Evolutionary conservation across 35 echinoderm and acorn worm species (phyloP).

Genomic region (Chiridota heheva): DNA sequence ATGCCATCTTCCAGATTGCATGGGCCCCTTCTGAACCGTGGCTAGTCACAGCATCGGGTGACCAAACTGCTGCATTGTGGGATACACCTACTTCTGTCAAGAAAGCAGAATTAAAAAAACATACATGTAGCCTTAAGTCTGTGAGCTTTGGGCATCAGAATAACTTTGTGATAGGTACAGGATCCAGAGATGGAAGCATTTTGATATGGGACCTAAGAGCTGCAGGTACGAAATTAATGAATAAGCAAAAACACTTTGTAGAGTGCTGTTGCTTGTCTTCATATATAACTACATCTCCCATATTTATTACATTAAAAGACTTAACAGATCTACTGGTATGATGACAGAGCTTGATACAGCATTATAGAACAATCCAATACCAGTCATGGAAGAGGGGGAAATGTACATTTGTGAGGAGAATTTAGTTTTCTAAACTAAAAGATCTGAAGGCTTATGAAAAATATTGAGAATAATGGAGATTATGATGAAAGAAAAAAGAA

Average conservation of each 20-base stretch:
- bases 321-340: background rate
- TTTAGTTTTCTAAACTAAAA: no score
- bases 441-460: no score
- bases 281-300: background rate
- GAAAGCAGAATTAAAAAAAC: slow-evolving; percentile 67
- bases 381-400: no score
- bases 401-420: no score
- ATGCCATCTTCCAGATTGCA: slow-evolving; percentile 91
- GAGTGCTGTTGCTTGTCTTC: background rate
- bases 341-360: no score
- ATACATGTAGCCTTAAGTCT: slow-evolving; percentile 91
- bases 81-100: slow-evolving; percentile 50
- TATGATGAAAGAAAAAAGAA: no score
- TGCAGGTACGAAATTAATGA: slow-evolving; percentile 1
- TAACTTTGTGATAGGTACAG: slow-evolving; percentile 67
- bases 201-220: slow-evolving; percentile 91
- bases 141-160: slow-evolving; percentile 61
- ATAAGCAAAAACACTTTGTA: slow-evolving; percentile 59
- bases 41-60: slow-evolving; percentile 93
- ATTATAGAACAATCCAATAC: no score
- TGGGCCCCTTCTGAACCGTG: slow-evolving; percentile 68
- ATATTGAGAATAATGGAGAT: no score
- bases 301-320: background rate
- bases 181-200: slow-evolving; percentile 88
- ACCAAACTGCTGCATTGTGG: slow-evolving; percentile 93